Base-by-base conservation (phyloP, 2,888 invertebrate genomes). In the Luperina testacea region DNA sequence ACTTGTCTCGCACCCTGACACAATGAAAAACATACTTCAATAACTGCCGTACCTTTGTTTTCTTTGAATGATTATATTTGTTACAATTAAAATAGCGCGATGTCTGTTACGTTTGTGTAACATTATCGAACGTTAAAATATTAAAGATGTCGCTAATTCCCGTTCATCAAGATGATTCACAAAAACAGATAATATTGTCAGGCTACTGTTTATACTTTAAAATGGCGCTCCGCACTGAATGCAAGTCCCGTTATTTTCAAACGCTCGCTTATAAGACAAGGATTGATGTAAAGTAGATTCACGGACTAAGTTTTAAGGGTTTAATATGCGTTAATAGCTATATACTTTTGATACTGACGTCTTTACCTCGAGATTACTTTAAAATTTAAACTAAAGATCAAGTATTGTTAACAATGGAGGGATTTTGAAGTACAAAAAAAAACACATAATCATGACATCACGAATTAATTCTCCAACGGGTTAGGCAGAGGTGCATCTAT, bases 1-100 rank as follows among this genome's bases (percentile, higher is more conserved):
- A 82, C 86, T 96, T 95, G 85, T 97, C 97, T 61, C 97, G 97
- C 0, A 96, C 92, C 88, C 96, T 96, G 90, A 8, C 0, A 15
- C n/a, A 53, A 45, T 20, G n/a, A 0, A 74, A 3, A 8, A 75
- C 59, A 32, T 20, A 42, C 32, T 13, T 75, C 7, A 15, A 57
- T 53, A 13, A 73, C 65, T 24, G 15, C 20, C 48, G 59, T 42
- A 57, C 15, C 0, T 20, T 80, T 51, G 6, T 42, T 61, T 45
- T 13, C 13, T 11, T 42, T n/a, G 17, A 3, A 42, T 17, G 1
- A 53, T 53, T 63, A 38, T 64, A 6, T 48, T n/a, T 9, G 13
- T 81, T 6, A 38, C 17, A 13, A 81, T 72, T 38, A 78, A 38
- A 9, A 72, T 7, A 24, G 9, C 27, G 4, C 5, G 38, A 57